A percentile compares a stretch with the other conserved stretches of the same genome.
Conservation (phyloP, 2,888 invertebrate species). For the Pristionchus arcanus region DNA sequence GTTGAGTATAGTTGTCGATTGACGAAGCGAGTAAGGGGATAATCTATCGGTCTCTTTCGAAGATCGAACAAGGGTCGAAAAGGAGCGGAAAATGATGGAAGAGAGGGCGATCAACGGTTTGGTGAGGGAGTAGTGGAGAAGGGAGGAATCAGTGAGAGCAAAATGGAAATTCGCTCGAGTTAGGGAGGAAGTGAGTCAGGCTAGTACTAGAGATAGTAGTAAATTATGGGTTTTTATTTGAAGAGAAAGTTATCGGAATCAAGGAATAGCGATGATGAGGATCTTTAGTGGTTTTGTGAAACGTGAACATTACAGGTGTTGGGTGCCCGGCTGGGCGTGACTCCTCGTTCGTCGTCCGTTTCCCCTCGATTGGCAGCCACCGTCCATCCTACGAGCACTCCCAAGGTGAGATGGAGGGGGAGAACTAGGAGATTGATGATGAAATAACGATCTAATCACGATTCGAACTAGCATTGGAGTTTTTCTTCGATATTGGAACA, state of each 20-base stretch:
- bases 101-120: background rate
- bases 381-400: background rate
- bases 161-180: background rate
- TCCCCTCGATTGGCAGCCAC: conserved; percentile 13
- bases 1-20: conserved; percentile 5
- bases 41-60: background rate
- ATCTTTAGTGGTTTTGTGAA: too few relatives aligned
- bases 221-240: background rate
- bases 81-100: background rate
- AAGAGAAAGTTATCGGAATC: background rate
- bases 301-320: background rate
- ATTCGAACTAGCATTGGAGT: too few relatives aligned
- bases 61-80: conserved; percentile 25
- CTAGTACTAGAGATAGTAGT: too few relatives aligned
- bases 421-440: background rate
- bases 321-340: conserved; percentile 18
- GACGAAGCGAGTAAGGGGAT: conserved; percentile 1
- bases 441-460: background rate
- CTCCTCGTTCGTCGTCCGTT: conserved; percentile 40
- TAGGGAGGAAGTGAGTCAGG: background rate
- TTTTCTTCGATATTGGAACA: background rate
- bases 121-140: background rate
- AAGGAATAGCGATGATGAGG: background rate
- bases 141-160: background rate
- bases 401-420: background rate